Evolutionary conservation across 2,113 vertebrate genomes (phyloP).

Genomic region (Gorsachius goisagi): DNA sequence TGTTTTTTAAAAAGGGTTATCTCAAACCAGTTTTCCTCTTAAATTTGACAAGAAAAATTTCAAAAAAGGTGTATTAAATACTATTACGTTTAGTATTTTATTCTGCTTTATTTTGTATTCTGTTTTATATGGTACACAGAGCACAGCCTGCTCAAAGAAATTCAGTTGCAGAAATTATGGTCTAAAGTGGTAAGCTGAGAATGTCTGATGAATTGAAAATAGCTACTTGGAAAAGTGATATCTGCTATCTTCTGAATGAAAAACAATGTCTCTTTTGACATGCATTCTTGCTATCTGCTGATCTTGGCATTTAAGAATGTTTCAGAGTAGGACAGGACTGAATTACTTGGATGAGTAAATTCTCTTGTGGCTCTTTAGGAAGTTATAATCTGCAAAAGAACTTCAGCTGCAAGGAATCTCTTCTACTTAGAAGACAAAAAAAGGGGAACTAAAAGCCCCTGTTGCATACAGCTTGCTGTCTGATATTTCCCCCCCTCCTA

Average conservation of each 20-base stretch:
- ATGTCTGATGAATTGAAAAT: background rate
- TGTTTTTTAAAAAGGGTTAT: background rate
- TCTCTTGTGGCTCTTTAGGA: constrained; percentile 14
- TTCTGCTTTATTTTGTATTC: background rate
- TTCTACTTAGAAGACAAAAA: background rate
- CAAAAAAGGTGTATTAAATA: background rate
- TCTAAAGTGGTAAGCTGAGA: background rate
- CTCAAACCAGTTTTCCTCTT: background rate
- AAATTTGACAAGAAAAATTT: background rate
- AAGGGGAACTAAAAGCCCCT: background rate
- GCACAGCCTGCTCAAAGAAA: background rate
- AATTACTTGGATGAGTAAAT: background rate
- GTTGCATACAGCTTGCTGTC: background rate
- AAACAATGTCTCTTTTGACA: background rate
- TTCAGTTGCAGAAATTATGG: background rate
- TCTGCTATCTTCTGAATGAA: background rate
- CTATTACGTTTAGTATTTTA: background rate
- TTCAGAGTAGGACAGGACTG: background rate
- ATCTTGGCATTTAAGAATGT: background rate
- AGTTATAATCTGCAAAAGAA: background rate
- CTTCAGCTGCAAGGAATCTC: background rate
- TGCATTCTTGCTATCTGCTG: background rate
- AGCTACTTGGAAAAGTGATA: background rate
- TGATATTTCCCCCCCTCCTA: background rate
- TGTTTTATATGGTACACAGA: background rate